Percentiles rank a stretch among this genome's conserved stretches.
phyloP scores from a whole-genome alignment of 2,113 vertebrate species.

The Dendropsophus ebraccatus region DNA sequence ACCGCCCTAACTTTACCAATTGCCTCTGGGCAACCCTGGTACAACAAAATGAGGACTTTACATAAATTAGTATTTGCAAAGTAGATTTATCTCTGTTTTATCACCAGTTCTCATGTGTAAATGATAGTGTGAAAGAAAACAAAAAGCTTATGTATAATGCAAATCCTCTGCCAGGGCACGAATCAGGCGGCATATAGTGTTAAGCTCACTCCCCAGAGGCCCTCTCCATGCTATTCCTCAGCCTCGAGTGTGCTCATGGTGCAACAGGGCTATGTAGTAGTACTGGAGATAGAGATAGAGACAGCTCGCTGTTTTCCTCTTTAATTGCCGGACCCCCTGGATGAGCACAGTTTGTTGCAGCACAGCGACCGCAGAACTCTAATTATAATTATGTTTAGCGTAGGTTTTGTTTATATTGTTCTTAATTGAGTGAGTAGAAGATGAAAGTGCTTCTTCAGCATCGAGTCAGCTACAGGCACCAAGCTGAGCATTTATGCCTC shows the following conservation, averaged over 20 bases:
- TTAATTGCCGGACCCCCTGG: conserved; percentile 23
- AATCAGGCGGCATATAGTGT: neutral
- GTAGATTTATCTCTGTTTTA: neutral
- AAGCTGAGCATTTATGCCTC: conserved; percentile 21
- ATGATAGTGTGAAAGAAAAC: neutral
- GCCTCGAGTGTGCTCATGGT: neutral
- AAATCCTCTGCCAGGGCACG: neutral
- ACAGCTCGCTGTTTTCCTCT: neutral
- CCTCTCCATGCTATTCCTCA: neutral
- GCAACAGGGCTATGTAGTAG: neutral
- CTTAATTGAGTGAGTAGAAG: conserved; percentile 15
- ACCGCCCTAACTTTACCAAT: too few species aligned
- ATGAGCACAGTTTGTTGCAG: conserved; percentile 17
- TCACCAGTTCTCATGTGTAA: neutral
- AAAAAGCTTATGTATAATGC: conserved; percentile 7
- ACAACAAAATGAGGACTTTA: too few species aligned
- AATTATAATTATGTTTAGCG: conserved; percentile 40
- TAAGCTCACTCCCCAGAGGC: neutral
- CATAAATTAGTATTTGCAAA: neutral
- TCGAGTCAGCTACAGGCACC: conserved; percentile 29
- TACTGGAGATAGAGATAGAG: neutral
- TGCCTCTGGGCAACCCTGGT: too few species aligned
- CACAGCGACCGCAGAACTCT: neutral
- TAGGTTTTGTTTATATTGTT: conserved; percentile 30
- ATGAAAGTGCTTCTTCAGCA: conserved; percentile 39